phyloP scores from a whole-genome alignment of 1,140 invertebrate species.

The Drosophila pandora region DNA sequence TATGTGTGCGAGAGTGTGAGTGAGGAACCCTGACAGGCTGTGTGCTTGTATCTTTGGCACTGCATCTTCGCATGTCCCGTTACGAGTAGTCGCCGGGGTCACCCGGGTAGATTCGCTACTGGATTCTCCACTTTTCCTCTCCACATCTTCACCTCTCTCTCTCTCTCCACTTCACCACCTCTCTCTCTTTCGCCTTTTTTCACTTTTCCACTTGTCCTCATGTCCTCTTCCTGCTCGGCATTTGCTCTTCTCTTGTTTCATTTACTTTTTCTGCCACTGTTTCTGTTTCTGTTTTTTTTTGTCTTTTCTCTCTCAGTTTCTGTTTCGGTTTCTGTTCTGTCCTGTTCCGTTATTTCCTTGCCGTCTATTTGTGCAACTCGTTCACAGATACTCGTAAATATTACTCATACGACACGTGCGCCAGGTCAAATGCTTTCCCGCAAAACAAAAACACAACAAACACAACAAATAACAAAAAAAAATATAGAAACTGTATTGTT shows the following conservation, averaged over 20 bases:
- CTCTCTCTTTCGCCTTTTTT: conserved; percentile 26
- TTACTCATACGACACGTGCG: conserved; percentile 48
- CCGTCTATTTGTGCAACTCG: conserved; percentile 41
- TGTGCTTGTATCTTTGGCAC: conserved; percentile 60
- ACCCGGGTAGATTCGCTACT: conserved; percentile 49
- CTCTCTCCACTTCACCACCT: conserved; percentile 2
- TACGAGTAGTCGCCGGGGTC: conserved; percentile 37
- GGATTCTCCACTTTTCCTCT: conserved; percentile 28
- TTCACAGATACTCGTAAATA: conserved; percentile 44
- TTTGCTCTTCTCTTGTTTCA: conserved; percentile 39
- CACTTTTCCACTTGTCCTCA: neutral
- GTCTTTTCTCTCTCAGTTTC: neutral
- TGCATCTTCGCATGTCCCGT: conserved; percentile 62
- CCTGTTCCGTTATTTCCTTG: conserved; percentile 3
- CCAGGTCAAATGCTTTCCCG: conserved; percentile 39
- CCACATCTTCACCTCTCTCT: neutral
- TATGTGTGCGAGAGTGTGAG: conserved; percentile 27
- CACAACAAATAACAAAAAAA: neutral
- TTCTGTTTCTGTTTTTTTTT: neutral
- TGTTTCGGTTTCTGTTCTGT: neutral
- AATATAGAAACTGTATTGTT: conserved; percentile 16
- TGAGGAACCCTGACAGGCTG: conserved; percentile 42
- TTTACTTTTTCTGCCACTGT: conserved; percentile 11
- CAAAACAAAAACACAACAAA: neutral
- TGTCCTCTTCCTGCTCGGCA: conserved; percentile 33